Base-by-base conservation (phyloP, 2,888 invertebrate species). In the Balanococcus diminutus region DNA sequence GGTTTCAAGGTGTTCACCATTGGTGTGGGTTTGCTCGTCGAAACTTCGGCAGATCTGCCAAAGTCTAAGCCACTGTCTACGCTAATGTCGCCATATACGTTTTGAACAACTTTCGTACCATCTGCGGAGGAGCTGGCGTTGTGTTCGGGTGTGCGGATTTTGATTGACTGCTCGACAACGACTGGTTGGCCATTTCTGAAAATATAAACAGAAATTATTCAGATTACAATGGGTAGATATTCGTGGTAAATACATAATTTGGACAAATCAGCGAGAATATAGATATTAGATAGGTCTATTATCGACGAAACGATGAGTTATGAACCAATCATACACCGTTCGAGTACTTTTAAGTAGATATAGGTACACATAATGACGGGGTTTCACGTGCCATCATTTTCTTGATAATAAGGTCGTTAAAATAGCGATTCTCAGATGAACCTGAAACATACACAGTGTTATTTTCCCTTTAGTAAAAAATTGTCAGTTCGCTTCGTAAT, bases 1-100 rank as follows among this genome's bases (percentile, higher is more conserved):
- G 92, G 91, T 89, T 92, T 92, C 67, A 93, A 91, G 0, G 92
- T 92, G 84, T 93, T 92, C 82, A 92, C 91, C 86, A 92, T 91
- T 19, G 90, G 88, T 1, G 88, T 87, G 0, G 88, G 87, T 16
- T 86, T 87, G 36, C n/a, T n/a, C n/a, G 81, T 51, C 9, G 84
- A 75, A 8, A 25, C 46, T 16, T 72, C 67, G 0, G 46, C 82
- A 5, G 82, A 28, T 25, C 82, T 81, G 1, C 82, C 82, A 9
- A 86, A 86, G 81, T 81, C 86, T 6, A 86, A 46, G 1, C 86
- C 86, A 19, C 86, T 86, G 46, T 86, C 81, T 9, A 86, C 86
- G 32, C 82, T 86, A 14, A 81, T 67, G 16, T 86, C 86, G 0
- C 81, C 86, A 19, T 86, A 86, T 6, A 86, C 14, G 9, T 82